Base-by-base conservation (phyloP, 2,888 invertebrate genomes). In the Drosophila longiperda region DNA sequence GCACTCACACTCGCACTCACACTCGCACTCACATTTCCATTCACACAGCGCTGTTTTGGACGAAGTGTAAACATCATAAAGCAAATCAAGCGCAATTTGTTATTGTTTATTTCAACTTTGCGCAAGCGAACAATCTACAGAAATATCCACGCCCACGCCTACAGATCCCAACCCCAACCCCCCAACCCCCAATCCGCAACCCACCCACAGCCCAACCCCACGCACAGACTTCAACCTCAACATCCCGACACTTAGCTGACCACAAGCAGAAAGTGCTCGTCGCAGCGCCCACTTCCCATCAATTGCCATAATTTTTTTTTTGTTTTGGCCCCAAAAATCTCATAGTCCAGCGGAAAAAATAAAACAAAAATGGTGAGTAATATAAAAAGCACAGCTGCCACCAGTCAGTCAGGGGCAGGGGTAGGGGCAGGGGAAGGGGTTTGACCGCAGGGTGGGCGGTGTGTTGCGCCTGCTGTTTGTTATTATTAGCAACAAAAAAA, bases 81-180 rank as follows among this genome's bases (percentile, higher is more conserved):
- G 83, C 88, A 85, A 85, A 85, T 89, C 85, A 87, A 89, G 88
- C 90, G 85, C 90, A 82, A 89, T 85, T 87, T 89, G 87, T 89
- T 84, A 89, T 84, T 84, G 84, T 84, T 84, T 84, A 89, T 84
- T 84, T 87, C 87, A 85, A 89, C 74, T 84, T 84, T 87, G 71
- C 82, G 85, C 89, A 89, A 83, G 82, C 66, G 72, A 80, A 75
- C 42, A 66, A 55, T 49, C 48, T 52, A 67, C 69, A 38, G 48
- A 57, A 36, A 60, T 49, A 36, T 11, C 17, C 17, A 34, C 23
- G 17, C 32, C 55, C 15, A 48, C 11, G 2, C 26, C 34, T 26
- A 26, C 26, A 26, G 26, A 26, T 26, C 26, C 11, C 58, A 15
- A 26, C 38, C 50, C 26, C 17, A 11, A 23, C 32, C 17, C 20